A percentile compares a stretch with the other conserved stretches of the same genome.
These are phyloP conservation scores for Agrilus cyanescens DNA, from an alignment of 2,888 invertebrate genomes.

Conservation along the genomic window DNA sequence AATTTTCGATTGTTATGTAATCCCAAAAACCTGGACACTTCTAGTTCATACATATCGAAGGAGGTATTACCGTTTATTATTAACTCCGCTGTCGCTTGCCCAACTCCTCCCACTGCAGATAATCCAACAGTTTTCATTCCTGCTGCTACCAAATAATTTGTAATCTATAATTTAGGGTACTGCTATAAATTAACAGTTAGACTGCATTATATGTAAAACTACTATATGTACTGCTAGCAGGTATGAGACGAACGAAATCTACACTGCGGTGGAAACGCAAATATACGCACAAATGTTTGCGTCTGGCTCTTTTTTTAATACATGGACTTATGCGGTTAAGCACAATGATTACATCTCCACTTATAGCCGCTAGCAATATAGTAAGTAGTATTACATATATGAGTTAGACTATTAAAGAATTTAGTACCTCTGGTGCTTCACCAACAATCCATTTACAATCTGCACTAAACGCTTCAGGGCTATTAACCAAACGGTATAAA, in stretches of 20 bases:
- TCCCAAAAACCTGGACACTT: slow-evolving; percentile 80
- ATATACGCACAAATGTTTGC: too few species aligned
- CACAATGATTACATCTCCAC: too few species aligned
- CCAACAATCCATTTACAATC: slow-evolving; percentile 95
- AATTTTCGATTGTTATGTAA: slow-evolving; percentile 93
- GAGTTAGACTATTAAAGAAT: slow-evolving; percentile 20
- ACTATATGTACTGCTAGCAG: too few species aligned
- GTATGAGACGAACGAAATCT: too few species aligned
- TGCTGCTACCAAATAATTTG: slow-evolving; percentile 83
- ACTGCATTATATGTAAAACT: too few species aligned
- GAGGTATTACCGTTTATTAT: slow-evolving; percentile 72
- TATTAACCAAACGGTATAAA: slow-evolving; percentile 73
- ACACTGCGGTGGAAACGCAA: too few species aligned
- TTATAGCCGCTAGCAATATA: too few species aligned
- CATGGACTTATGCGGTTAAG: too few species aligned
- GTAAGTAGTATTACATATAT: too few species aligned
- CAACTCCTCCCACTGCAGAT: slow-evolving; percentile 91
- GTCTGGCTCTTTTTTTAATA: too few species aligned
- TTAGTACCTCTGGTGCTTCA: slow-evolving; percentile 75
- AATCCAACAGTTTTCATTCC: slow-evolving; percentile 97
- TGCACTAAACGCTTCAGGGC: slow-evolving; percentile 91
- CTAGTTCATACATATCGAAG: slow-evolving; percentile 78
- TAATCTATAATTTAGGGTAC: slow-evolving; percentile 43
- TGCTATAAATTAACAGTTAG: too few species aligned
- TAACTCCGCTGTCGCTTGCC: slow-evolving; percentile 76